Evolutionary conservation across 2,888 invertebrate species (phyloP).

Genomic region (Lepidocyrtinus sp.): DNA sequence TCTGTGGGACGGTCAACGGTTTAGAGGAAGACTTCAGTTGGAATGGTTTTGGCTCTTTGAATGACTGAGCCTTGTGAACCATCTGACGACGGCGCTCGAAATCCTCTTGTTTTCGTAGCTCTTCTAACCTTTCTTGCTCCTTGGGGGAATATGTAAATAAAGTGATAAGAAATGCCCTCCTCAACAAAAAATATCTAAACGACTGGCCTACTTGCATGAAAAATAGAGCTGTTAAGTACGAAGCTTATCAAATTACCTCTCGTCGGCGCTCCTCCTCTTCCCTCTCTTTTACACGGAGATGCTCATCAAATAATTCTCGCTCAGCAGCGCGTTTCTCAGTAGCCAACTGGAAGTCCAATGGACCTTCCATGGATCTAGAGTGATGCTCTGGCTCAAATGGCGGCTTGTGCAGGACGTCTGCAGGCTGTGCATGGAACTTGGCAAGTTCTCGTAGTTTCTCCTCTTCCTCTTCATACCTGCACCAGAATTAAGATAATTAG

Average conservation of each 20-base stretch:
- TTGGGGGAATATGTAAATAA: slow-evolving; percentile 28
- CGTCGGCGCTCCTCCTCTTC: slow-evolving; percentile 74
- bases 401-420: slow-evolving; percentile 77
- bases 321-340: slow-evolving; percentile 79
- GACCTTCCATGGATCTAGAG: slow-evolving; percentile 73
- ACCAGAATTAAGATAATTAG: slow-evolving; percentile 10
- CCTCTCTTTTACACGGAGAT: slow-evolving; percentile 75
- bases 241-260: slow-evolving; percentile 37
- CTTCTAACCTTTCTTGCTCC: slow-evolving; percentile 75
- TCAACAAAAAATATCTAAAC: neutral
- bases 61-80: slow-evolving; percentile 79
- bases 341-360: slow-evolving; percentile 77
- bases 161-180: slow-evolving; percentile 27
- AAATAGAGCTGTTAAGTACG: neutral
- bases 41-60: slow-evolving; percentile 72
- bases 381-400: slow-evolving; percentile 79
- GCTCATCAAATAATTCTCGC: slow-evolving; percentile 77
- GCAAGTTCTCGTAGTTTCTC: slow-evolving; percentile 70
- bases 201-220: neutral
- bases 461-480: slow-evolving; percentile 73
- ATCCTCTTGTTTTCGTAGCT: slow-evolving; percentile 72
- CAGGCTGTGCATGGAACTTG: slow-evolving; percentile 78
- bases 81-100: slow-evolving; percentile 68
- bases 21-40: slow-evolving; percentile 75
- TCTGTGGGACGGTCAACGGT: slow-evolving; percentile 78